phyloP scores from a whole-genome alignment of 1,140 invertebrate genomes.

The Batillaria attramentaria region DNA sequence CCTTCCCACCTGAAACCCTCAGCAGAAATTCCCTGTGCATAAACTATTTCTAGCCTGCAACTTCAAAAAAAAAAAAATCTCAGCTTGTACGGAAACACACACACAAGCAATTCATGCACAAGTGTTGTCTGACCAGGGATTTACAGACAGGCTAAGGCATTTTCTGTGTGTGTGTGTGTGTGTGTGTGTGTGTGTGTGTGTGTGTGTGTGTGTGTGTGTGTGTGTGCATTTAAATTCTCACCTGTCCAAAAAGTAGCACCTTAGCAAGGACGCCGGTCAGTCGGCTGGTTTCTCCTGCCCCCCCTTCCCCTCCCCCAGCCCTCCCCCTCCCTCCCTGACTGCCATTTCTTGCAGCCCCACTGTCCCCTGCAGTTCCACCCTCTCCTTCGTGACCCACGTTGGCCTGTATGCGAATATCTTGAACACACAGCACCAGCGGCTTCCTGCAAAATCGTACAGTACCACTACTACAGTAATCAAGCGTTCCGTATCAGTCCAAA shows the following conservation, averaged over 20 bases:
- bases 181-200: no score
- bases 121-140: no score
- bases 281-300: slow-evolving; percentile 3
- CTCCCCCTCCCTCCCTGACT: slow-evolving; percentile 20
- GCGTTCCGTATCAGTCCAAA: not conserved
- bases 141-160: no score
- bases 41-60: no score
- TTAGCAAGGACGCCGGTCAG: slow-evolving; percentile 12
- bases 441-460: slow-evolving; percentile 76
- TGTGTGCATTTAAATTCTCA: no score
- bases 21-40: no score
- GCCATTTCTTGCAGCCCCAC: not conserved
- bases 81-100: no score
- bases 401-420: slow-evolving; percentile 86
- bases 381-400: slow-evolving; percentile 78
- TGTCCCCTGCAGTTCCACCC: slow-evolving; percentile 45
- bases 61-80: no score
- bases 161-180: no score
- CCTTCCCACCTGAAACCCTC: no score
- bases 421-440: slow-evolving; percentile 85
- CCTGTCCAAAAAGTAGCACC: slow-evolving; percentile 27
- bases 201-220: no score
- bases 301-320: not conserved
- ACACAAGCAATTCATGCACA: no score
- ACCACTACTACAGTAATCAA: slow-evolving; percentile 4